phyloP scores from a whole-genome alignment of 2,888 invertebrate species.

The Galerucella calmariensis region DNA sequence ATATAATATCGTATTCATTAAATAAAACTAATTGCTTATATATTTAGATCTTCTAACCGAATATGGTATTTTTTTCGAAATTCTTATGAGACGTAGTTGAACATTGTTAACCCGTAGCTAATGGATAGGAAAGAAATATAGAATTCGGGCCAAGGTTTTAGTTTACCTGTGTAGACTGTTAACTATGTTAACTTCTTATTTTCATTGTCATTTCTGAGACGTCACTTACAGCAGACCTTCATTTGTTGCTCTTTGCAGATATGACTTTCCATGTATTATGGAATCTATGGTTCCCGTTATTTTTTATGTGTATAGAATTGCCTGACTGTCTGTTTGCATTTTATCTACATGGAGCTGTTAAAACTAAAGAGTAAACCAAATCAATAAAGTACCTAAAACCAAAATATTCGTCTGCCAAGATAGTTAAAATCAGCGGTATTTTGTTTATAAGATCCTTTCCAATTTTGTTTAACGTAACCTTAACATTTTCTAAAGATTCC shows the following conservation, averaged over 20 bases:
- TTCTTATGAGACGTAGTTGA: slow-evolving; percentile 1
- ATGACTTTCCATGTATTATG: neutral
- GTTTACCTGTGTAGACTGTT: slow-evolving; percentile 36
- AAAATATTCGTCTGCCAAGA: slow-evolving; percentile 1
- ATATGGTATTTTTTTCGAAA: slow-evolving; percentile 3
- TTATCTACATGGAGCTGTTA: neutral
- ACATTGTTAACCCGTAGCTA: slow-evolving; percentile 5
- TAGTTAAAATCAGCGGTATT: neutral
- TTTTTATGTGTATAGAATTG: slow-evolving; percentile 15
- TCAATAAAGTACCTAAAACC: neutral
- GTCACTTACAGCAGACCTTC: slow-evolving; percentile 43
- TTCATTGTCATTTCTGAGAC: slow-evolving; percentile 51
- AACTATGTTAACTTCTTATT: slow-evolving; percentile 41
- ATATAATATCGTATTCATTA: slow-evolving; percentile 13
- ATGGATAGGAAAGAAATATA: slow-evolving; percentile 22
- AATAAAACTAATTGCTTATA: slow-evolving; percentile 17
- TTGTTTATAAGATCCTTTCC: neutral
- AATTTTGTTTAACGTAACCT: slow-evolving; percentile 2
- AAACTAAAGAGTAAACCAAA: slow-evolving; percentile 7
- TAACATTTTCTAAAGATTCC: neutral
- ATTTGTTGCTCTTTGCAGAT: slow-evolving; percentile 36
- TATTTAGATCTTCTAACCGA: neutral
- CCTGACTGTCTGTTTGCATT: slow-evolving; percentile 5
- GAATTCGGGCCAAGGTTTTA: slow-evolving; percentile 48
- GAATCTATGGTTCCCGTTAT: slow-evolving; percentile 5